Conservation (phyloP, 2,888 invertebrate species). For the Dryobotodes eremita region DNA sequence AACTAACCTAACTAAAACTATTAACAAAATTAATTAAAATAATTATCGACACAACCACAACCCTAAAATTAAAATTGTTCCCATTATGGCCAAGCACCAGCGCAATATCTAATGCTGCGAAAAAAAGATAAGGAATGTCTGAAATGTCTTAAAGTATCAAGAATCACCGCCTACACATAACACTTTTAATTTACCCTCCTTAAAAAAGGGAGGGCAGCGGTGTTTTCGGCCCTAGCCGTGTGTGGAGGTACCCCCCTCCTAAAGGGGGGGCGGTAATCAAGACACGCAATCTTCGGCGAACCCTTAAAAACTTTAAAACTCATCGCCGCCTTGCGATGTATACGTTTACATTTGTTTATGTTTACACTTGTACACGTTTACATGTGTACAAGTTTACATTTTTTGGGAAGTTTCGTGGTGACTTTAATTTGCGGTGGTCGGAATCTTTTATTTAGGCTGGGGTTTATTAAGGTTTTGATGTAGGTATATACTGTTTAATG, state of each 20-base stretch:
- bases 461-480: conserved; percentile 5
- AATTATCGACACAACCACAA: conserved; percentile 9
- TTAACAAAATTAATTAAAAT: conserved; percentile 44
- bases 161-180: conserved; percentile 72
- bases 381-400: conserved; percentile 63
- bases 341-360: conserved; percentile 61
- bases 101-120: conserved; percentile 44
- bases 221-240: conserved; percentile 83
- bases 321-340: conserved; percentile 85
- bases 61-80: conserved; percentile 45
- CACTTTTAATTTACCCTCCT: conserved; percentile 91
- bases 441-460: conserved; percentile 36
- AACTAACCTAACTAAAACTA: too few relatives aligned
- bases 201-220: conserved; percentile 90
- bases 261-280: conserved; percentile 89
- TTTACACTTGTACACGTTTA: conserved; percentile 60
- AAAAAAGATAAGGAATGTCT: conserved; percentile 65
- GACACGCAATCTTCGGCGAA: conserved; percentile 92
- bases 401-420: conserved; percentile 72
- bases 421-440: conserved; percentile 74
- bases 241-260: conserved; percentile 77
- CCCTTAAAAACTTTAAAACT: conserved; percentile 92
- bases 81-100: conserved; percentile 36
- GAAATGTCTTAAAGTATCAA: conserved; percentile 86
- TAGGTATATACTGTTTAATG: neutral